Evolutionary conservation across 1,140 invertebrate genomes (phyloP).

Genomic region (Probaryconus sp.): DNA sequence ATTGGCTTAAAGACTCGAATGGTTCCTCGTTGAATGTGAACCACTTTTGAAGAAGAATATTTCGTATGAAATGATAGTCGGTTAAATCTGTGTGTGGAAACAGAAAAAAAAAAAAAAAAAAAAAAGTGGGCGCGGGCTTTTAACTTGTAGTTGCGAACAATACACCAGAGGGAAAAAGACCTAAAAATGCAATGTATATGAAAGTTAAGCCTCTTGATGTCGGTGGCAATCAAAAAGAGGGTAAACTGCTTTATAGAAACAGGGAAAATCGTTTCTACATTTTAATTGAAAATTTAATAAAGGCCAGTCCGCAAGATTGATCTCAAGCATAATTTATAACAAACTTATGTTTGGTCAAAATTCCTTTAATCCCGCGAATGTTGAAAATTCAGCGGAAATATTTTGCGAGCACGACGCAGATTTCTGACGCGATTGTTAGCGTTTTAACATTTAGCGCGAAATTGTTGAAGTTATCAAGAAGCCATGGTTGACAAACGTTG

Average conservation of each 20-base stretch:
- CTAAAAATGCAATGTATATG: slow-evolving; percentile 37
- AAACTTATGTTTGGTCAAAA: too few species aligned
- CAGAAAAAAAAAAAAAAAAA: too few species aligned
- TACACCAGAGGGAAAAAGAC: slow-evolving; percentile 24
- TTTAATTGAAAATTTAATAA: slow-evolving; percentile 40
- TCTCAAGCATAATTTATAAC: too few species aligned
- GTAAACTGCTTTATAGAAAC: slow-evolving; percentile 33
- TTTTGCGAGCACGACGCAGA: slow-evolving; percentile 4
- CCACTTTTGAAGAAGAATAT: slow-evolving; percentile 18
- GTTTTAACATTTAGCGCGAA: slow-evolving; percentile 37
- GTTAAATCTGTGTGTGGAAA: slow-evolving; percentile 35
- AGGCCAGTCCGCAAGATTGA: slow-evolving; percentile 2
- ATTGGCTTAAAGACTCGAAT: slow-evolving; percentile 19
- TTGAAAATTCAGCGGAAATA: background rate
- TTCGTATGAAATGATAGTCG: slow-evolving; percentile 28
- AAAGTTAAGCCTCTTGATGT: slow-evolving; percentile 54
- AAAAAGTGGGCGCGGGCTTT: slow-evolving; percentile 30
- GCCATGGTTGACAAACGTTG: slow-evolving; percentile 70
- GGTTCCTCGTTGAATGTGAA: slow-evolving; percentile 32
- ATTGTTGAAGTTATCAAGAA: slow-evolving; percentile 64
- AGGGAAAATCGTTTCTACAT: slow-evolving; percentile 2
- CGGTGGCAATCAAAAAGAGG: slow-evolving; percentile 36
- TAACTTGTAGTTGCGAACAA: slow-evolving; percentile 41
- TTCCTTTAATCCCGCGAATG: too few species aligned
- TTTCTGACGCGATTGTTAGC: slow-evolving; percentile 17